Evolutionary conservation across 2,888 invertebrate genomes (phyloP).

Genomic region (Tubulanus polymorphus): DNA sequence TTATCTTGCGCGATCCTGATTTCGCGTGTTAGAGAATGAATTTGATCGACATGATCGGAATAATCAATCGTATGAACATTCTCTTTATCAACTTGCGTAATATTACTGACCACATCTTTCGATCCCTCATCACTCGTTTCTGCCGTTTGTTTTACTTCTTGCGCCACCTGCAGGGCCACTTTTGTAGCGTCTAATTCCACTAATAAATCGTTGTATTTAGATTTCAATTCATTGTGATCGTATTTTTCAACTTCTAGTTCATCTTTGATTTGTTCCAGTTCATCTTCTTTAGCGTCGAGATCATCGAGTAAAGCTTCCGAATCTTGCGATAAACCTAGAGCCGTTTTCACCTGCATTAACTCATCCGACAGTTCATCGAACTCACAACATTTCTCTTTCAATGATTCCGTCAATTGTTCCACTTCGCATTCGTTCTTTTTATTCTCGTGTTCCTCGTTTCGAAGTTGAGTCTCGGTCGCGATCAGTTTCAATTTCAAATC

Average conservation of each 20-base stretch:
- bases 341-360: constrained; percentile 23
- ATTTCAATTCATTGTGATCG: constrained; percentile 51
- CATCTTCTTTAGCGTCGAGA: not conserved
- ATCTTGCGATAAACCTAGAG: not conserved
- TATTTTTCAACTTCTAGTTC: not conserved
- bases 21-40: constrained; percentile 20
- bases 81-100: not conserved
- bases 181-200: not conserved
- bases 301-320: not conserved
- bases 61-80: not conserved
- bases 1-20: constrained; percentile 22
- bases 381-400: not conserved
- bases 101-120: not conserved
- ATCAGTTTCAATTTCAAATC: constrained; percentile 3
- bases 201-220: not conserved
- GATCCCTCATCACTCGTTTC: not conserved
- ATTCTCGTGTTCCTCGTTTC: constrained; percentile 34
- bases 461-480: constrained; percentile 45
- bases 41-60: constrained; percentile 55
- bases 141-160: not conserved
- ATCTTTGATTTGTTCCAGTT: not conserved
- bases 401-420: not conserved
- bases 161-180: not conserved
- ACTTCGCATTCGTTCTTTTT: constrained; percentile 24
- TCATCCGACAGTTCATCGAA: constrained; percentile 16